Conservation (phyloP, 2,888 invertebrate species). For the Smittia aterrima region DNA sequence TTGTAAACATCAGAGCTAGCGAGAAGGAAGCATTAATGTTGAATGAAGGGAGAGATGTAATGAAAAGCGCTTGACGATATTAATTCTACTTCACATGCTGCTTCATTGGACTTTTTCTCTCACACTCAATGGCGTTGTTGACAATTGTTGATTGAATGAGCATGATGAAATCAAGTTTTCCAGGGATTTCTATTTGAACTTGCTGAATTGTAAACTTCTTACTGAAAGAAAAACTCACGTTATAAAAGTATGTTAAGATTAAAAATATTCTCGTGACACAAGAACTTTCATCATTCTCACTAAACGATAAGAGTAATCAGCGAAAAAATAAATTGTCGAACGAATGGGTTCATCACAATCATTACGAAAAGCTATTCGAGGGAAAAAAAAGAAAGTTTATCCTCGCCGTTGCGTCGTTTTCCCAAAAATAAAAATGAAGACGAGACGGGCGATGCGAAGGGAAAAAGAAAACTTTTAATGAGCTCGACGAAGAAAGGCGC, state of each 20-base stretch:
- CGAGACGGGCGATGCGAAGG: not conserved
- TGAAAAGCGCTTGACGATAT: conserved; percentile 1
- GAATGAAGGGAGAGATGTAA: not conserved
- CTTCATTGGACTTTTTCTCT: not conserved
- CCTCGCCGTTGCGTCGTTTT: not conserved
- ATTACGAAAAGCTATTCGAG: not conserved
- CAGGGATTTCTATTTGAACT: too few relatives aligned
- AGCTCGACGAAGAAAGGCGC: not conserved
- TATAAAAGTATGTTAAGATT: too few relatives aligned
- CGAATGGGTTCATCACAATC: conserved; percentile 12
- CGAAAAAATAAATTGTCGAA: not conserved
- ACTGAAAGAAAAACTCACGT: too few relatives aligned
- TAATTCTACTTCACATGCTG: conserved; percentile 15
- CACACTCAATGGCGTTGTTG: not conserved
- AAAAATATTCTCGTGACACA: not conserved
- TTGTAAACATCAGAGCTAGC: conserved; percentile 14
- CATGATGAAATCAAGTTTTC: too few relatives aligned
- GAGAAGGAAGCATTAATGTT: not conserved
- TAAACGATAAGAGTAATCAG: not conserved
- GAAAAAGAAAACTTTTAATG: conserved; percentile 21
- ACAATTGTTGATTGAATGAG: conserved; percentile 7
- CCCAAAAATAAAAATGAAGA: not conserved
- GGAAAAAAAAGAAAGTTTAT: not conserved
- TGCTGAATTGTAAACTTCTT: too few relatives aligned
- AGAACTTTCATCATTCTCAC: not conserved